phyloP scores from a whole-genome alignment of 2,113 vertebrate species.

The Rattus rattus region DNA sequence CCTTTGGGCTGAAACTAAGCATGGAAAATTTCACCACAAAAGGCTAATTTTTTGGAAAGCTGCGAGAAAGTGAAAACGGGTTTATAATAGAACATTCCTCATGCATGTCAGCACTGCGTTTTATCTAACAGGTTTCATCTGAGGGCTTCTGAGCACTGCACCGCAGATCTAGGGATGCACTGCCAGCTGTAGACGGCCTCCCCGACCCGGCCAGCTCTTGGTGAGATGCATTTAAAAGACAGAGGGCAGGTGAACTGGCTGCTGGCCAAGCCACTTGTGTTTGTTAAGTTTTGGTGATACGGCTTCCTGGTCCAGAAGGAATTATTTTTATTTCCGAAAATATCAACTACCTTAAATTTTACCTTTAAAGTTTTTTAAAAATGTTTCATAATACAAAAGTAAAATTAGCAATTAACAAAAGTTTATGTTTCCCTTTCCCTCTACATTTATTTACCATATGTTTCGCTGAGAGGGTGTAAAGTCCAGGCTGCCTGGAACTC shows the following conservation, averaged over 20 bases:
- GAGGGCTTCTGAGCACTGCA: conserved; percentile 67
- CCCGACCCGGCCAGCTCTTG: background rate
- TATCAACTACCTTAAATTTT: background rate
- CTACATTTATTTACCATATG: background rate
- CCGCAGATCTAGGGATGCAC: conserved; percentile 38
- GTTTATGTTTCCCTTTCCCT: no score
- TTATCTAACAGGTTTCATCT: conserved; percentile 75
- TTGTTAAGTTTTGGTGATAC: background rate
- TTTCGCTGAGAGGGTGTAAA: background rate
- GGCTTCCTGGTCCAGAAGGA: background rate
- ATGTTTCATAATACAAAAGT: background rate
- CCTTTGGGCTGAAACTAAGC: conserved; percentile 81
- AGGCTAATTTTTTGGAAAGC: conserved; percentile 80
- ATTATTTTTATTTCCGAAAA: background rate
- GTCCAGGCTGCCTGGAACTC: background rate
- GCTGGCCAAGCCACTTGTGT: background rate
- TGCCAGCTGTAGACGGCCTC: conserved; percentile 26
- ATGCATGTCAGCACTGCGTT: conserved; percentile 67
- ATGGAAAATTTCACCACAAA: conserved; percentile 83
- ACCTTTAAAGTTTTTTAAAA: background rate
- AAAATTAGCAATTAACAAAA: background rate
- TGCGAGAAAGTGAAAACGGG: conserved; percentile 76
- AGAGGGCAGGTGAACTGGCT: background rate
- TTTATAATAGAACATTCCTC: conserved; percentile 76
- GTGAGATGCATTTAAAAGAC: background rate